Evolutionary conservation across 2,888 invertebrate genomes (phyloP).

Genomic region (Rhopalosiphum nymphaeae): DNA sequence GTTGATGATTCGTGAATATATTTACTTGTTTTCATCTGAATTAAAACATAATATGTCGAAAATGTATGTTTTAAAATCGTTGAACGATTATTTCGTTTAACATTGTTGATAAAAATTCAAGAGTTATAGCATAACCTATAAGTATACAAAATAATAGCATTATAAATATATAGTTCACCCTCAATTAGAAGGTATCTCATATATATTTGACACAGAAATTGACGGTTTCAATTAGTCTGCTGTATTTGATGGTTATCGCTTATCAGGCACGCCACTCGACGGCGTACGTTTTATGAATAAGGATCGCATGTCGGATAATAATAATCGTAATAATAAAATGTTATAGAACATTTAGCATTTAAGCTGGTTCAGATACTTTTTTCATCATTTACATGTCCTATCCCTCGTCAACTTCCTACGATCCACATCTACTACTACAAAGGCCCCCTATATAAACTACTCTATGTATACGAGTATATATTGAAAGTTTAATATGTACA

Average conservation of each 20-base stretch:
- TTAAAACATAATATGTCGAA: not conserved
- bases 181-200: not conserved
- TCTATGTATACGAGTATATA: not conserved
- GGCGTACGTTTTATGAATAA: slow-evolving; percentile 28
- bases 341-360: not conserved
- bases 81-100: not conserved
- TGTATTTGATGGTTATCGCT: slow-evolving; percentile 10
- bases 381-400: slow-evolving; percentile 67
- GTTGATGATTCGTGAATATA: not conserved
- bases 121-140: not conserved
- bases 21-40: not conserved
- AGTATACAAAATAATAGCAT: not conserved
- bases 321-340: slow-evolving; percentile 32
- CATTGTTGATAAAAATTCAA: not conserved
- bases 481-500: slow-evolving; percentile 62
- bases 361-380: slow-evolving; percentile 16
- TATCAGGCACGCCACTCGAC: not conserved
- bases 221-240: slow-evolving; percentile 42
- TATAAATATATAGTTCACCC: not conserved
- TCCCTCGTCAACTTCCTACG: slow-evolving; percentile 69
- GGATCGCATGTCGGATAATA: not conserved
- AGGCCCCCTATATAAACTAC: slow-evolving; percentile 16
- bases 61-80: not conserved
- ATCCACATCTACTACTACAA: slow-evolving; percentile 69
- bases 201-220: not conserved